These are phyloP conservation scores for Zhengitettix transpicula DNA, from an alignment of 2,888 invertebrate species.

Conservation along the genomic window DNA sequence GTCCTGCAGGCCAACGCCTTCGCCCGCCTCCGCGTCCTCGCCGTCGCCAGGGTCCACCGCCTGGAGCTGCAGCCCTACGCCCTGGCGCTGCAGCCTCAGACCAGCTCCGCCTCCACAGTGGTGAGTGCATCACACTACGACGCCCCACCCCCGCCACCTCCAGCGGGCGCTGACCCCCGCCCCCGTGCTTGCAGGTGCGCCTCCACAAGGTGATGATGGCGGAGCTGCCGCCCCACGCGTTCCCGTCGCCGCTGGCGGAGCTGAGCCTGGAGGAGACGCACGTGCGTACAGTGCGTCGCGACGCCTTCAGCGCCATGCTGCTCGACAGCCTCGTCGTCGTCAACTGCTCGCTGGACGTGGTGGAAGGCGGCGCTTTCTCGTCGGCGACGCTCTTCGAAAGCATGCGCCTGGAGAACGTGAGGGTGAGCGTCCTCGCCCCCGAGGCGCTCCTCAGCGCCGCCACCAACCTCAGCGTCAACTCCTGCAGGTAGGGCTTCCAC, in stretches of 20 bases:
- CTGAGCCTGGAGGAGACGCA: slow-evolving; percentile 30
- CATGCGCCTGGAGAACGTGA: slow-evolving; percentile 40
- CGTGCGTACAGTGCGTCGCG: slow-evolving; percentile 37
- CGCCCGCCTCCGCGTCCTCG: slow-evolving; percentile 44
- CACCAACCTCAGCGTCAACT: slow-evolving; percentile 43
- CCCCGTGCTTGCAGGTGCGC: slow-evolving; percentile 39
- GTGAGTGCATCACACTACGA: slow-evolving; percentile 20
- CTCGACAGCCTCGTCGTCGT: slow-evolving; percentile 43
- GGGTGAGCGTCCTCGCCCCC: slow-evolving; percentile 34
- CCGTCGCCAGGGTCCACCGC: slow-evolving; percentile 36
- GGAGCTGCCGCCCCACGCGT: slow-evolving; percentile 40
- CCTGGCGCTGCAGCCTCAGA: slow-evolving; percentile 37
- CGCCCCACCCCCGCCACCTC: not conserved
- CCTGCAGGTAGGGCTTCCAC: slow-evolving; percentile 26
- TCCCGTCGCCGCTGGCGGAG: slow-evolving; percentile 45
- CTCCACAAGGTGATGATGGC: slow-evolving; percentile 41
- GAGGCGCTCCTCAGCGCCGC: slow-evolving; percentile 46
- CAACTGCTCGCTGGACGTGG: slow-evolving; percentile 39
- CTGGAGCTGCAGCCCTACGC: slow-evolving; percentile 40
- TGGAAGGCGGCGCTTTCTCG: slow-evolving; percentile 46
- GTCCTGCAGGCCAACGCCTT: slow-evolving; percentile 44
- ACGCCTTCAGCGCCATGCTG: slow-evolving; percentile 49
- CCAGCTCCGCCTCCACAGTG: slow-evolving; percentile 32
- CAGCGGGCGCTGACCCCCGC: not conserved
- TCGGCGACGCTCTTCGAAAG: slow-evolving; percentile 41